Evolutionary conservation across 1,140 invertebrate genomes (phyloP).

Genomic region (Whitmania pigra): DNA sequence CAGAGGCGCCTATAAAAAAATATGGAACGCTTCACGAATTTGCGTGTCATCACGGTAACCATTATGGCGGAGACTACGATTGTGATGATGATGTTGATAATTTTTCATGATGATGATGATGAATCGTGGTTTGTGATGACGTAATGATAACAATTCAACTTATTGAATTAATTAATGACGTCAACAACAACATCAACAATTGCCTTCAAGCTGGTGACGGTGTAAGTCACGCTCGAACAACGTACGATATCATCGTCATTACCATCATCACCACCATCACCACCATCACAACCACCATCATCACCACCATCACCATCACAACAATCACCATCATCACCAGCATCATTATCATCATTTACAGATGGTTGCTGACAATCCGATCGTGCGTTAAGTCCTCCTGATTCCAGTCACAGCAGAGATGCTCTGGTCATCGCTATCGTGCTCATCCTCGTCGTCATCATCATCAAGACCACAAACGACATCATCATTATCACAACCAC

Average conservation of each 20-base stretch:
- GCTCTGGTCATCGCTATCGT: neutral
- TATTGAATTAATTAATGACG: too few relatives aligned
- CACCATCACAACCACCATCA: constrained; percentile 1
- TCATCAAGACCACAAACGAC: neutral
- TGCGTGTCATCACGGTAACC: too few relatives aligned
- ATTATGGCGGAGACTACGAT: neutral
- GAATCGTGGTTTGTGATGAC: too few relatives aligned
- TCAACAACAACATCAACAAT: neutral
- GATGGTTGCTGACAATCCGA: neutral
- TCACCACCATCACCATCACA: constrained; percentile 1
- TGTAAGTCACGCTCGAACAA: neutral
- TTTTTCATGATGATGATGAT: neutral
- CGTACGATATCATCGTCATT: neutral
- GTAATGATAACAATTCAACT: too few relatives aligned
- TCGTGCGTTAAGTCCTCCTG: neutral
- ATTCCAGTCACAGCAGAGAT: neutral
- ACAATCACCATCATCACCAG: neutral
- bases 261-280: neutral
- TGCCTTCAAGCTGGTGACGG: neutral
- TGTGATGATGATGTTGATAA: neutral
- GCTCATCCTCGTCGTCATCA: neutral
- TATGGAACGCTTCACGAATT: too few relatives aligned
- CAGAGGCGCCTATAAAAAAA: too few relatives aligned
- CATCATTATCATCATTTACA: neutral
- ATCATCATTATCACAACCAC: neutral